Percentiles rank a stretch among this genome's conserved stretches.
Conservation (phyloP, 2,113 vertebrate species). For the Crocuta crocuta region DNA sequence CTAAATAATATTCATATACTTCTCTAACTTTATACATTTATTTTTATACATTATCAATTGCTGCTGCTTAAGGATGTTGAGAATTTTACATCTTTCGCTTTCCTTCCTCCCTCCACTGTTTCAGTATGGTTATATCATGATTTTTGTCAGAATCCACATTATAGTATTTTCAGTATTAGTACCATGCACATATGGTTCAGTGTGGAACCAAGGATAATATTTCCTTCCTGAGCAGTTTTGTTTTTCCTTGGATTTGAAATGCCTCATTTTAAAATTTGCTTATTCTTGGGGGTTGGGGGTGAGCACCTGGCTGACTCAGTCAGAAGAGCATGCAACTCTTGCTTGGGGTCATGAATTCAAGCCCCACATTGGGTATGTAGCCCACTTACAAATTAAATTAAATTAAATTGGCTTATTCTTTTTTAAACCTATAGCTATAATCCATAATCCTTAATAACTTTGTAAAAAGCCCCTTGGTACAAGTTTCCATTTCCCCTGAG, state of each 20-base stretch:
- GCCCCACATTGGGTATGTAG: neutral
- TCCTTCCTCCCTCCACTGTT: neutral
- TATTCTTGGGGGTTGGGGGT: neutral
- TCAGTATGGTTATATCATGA: neutral
- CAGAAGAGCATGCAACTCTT: neutral
- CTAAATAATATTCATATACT: slow-evolving; percentile 21
- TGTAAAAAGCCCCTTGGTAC: neutral
- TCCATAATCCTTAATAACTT: neutral
- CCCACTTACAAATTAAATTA: neutral
- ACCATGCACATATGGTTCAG: neutral
- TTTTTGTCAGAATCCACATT: neutral
- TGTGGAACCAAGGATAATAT: neutral
- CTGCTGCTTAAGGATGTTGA: neutral
- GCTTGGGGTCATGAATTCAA: neutral
- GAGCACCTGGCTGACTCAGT: neutral
- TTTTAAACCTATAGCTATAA: neutral
- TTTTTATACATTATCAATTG: slow-evolving; percentile 9
- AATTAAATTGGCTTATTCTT: slow-evolving; percentile 27
- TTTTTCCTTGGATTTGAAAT: slow-evolving; percentile 33
- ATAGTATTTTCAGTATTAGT: slow-evolving; percentile 13
- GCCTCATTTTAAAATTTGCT: slow-evolving; percentile 30
- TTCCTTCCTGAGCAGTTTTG: slow-evolving; percentile 15
- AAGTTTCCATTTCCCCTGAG: neutral
- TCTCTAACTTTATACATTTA: neutral
- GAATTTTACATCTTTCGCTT: neutral